phyloP scores from a whole-genome alignment of 2,797 vertebrate genomes.

The Pteronotus mesoamericanus region DNA sequence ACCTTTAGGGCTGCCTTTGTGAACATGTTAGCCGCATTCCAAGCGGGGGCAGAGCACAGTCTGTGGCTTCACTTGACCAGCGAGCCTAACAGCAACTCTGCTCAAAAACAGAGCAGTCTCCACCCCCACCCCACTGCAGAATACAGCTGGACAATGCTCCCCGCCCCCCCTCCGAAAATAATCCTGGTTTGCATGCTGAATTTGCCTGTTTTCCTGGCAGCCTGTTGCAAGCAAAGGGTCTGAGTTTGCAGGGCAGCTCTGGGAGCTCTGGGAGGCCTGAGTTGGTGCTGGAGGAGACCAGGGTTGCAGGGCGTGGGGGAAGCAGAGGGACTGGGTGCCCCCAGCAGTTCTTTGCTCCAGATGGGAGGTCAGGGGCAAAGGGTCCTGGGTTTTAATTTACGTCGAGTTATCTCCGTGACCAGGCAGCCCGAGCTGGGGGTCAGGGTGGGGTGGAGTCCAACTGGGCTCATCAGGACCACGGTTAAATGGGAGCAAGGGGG shows the following conservation, averaged over 20 bases:
- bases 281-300: not conserved
- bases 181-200: constrained; percentile 21
- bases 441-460: not conserved
- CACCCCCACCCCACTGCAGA: too few species aligned
- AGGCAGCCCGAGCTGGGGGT: not conserved
- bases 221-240: not conserved
- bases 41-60: not conserved
- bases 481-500: not conserved
- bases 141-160: not conserved
- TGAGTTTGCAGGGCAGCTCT: not conserved
- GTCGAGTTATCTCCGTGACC: not conserved
- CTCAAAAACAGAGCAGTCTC: not conserved
- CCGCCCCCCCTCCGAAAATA: not conserved
- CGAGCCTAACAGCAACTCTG: not conserved
- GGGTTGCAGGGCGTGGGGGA: not conserved
- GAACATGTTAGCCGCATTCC: constrained; percentile 31
- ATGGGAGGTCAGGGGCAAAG: not conserved
- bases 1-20: not conserved
- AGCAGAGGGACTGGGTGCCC: not conserved
- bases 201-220: constrained; percentile 25
- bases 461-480: not conserved
- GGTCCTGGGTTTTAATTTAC: not conserved
- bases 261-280: not conserved
- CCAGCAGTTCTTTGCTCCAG: not conserved
- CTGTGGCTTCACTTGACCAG: not conserved